Evolutionary conservation across 1,140 invertebrate species (phyloP), one percentile per base, ranked within the genome.

Genomic region (Rhagoletis zephyria): DNA sequence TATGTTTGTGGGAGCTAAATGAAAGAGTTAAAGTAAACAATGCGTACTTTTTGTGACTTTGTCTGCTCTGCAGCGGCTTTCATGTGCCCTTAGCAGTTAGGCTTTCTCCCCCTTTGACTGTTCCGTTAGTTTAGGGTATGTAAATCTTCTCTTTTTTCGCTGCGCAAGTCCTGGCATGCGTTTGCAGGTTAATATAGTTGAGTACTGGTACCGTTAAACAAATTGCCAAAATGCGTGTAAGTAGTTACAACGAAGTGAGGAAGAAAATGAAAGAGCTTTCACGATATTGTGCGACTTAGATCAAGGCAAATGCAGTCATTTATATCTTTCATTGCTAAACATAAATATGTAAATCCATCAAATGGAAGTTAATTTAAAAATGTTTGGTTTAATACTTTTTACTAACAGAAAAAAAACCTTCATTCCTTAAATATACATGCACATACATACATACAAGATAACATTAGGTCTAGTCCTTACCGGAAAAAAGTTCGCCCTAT

Each of bases 161-260:
- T 67, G 6, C 5, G 2, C 2, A 56, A 0, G 51, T 3, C 6
- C n/a, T 67, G 4, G 19, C 64, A 67, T 67, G 40, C 10, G 64
- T 30, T 30, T 30, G 30, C 6, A 4, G 42, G 14, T 81, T 81
- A 81, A 81, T 81, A 14, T 81, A 56, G 48, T 48, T 7, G 51
- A 81, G 74, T 81, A 30, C 74, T 81, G 30, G 74, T 56, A 81
- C 48, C 74, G 74, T 56, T 81, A 81, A 30, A 81, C 74, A 81
- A 81, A 81, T 81, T 81, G 74, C 48, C 19, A 30, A 81, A 81
- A 81, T 81, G 74, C 74, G 74, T 81, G 74, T 19, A 81, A 56
- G 48, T 30, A 56, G n/a, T 10, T 9, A 51, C 12, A 81, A 40
- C 5, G 48, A 48, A 12, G 74, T 4, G n/a, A 14, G 74, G 7